phyloP scores from a whole-genome alignment of 2,797 vertebrate genomes.

The Discoglossus pictus region DNA sequence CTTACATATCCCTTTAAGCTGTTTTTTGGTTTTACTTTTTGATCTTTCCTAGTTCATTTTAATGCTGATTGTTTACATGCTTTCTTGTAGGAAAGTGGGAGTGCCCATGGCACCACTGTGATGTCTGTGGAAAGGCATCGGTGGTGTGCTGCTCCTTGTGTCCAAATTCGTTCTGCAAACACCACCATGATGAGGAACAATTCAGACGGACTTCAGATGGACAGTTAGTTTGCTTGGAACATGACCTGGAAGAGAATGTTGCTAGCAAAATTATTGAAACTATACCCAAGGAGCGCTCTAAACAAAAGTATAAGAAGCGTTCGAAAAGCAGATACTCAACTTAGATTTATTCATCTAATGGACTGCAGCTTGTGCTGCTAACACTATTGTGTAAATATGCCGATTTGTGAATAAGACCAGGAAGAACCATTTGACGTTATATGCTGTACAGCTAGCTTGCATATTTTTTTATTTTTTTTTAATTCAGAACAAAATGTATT shows the following conservation, averaged over 20 bases:
- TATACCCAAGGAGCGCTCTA: conserved; percentile 56
- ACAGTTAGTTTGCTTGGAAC: conserved; percentile 87
- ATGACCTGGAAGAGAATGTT: conserved; percentile 71
- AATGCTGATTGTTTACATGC: neutral
- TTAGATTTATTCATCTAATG: conserved; percentile 53
- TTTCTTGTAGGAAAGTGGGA: conserved; percentile 90
- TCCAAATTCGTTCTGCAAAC: conserved; percentile 97
- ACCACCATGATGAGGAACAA: conserved; percentile 84
- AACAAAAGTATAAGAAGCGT: conserved; percentile 68
- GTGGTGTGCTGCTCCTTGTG: conserved; percentile 92
- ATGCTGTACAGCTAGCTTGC: conserved; percentile 62
- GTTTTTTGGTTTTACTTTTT: neutral
- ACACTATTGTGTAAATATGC: conserved; percentile 65
- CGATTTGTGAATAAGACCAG: conserved; percentile 61
- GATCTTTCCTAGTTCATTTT: neutral
- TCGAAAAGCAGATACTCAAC: conserved; percentile 65
- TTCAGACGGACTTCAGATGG: conserved; percentile 71
- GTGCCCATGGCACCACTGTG: conserved; percentile 98
- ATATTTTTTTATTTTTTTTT: conserved; percentile 34
- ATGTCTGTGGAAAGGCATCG: conserved; percentile 92
- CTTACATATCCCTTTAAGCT: neutral
- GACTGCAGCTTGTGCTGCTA: conserved; percentile 60
- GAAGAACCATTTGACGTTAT: conserved; percentile 59
- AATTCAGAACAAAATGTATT: conserved; percentile 56
- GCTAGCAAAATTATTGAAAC: conserved; percentile 60